A percentile compares a stretch with the other conserved stretches of the same genome.
Evolutionary conservation across 2,888 invertebrate species (phyloP).

Genomic region (Dorcus parallelipipedus): DNA sequence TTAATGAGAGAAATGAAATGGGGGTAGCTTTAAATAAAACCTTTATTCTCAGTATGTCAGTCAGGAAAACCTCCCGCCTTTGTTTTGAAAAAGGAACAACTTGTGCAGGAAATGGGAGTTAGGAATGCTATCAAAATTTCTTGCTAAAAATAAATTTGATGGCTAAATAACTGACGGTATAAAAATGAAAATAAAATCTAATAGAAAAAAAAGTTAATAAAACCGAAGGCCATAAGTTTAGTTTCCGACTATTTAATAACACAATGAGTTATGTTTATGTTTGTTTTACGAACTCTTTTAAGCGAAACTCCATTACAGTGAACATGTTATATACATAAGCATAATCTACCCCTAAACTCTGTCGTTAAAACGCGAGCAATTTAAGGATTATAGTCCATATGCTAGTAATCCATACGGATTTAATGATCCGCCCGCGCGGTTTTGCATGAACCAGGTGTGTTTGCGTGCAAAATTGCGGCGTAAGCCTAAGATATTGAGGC

Average conservation of each 20-base stretch:
- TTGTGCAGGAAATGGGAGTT: too few relatives aligned
- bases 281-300: neutral
- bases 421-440: slow-evolving; percentile 27
- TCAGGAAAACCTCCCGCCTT: too few relatives aligned
- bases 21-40: too few relatives aligned
- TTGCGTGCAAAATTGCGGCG: slow-evolving; percentile 29
- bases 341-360: slow-evolving; percentile 12
- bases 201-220: too few relatives aligned
- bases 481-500: slow-evolving; percentile 28
- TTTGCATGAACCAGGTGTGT: slow-evolving; percentile 29
- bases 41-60: too few relatives aligned
- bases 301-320: slow-evolving; percentile 5
- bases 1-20: too few relatives aligned
- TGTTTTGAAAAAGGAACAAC: too few relatives aligned
- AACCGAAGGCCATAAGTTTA: too few relatives aligned
- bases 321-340: slow-evolving; percentile 12
- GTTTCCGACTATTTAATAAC: neutral
- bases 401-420: slow-evolving; percentile 28
- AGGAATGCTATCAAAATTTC: too few relatives aligned
- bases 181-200: too few relatives aligned
- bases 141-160: too few relatives aligned
- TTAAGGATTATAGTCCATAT: slow-evolving; percentile 27
- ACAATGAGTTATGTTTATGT: neutral
- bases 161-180: too few relatives aligned
- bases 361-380: slow-evolving; percentile 28